phyloP scores from a whole-genome alignment of 1,140 invertebrate genomes.

The Tyrophagus putrescentiae region DNA sequence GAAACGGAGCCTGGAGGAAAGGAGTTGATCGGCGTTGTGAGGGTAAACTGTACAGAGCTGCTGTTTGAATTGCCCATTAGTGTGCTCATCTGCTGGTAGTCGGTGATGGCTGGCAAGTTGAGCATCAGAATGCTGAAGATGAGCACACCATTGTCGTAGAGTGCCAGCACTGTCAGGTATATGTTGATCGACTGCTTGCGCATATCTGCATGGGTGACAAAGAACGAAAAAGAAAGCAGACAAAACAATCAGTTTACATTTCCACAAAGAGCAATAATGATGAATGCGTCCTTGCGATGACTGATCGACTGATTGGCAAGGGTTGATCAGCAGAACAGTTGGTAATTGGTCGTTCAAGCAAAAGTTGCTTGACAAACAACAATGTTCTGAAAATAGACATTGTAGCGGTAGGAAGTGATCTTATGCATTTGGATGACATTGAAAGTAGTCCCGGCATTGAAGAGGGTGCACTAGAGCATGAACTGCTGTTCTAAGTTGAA shows the following conservation, averaged over 20 bases:
- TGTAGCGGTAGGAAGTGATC: too few relatives aligned
- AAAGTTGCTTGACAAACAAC: too few relatives aligned
- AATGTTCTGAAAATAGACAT: too few relatives aligned
- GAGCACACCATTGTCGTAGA: slow-evolving; percentile 24
- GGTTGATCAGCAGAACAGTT: too few relatives aligned
- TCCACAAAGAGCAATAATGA: neutral
- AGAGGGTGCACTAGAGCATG: too few relatives aligned
- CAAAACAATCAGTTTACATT: neutral
- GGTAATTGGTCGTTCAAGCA: too few relatives aligned
- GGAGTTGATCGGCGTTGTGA: too few relatives aligned
- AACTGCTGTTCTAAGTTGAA: too few relatives aligned
- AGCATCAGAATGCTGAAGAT: slow-evolving; percentile 21
- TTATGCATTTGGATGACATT: too few relatives aligned
- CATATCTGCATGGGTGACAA: slow-evolving; percentile 18
- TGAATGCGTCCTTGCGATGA: too few relatives aligned
- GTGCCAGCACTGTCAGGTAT: slow-evolving; percentile 21
- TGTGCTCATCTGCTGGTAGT: slow-evolving; percentile 1
- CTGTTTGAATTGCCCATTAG: neutral
- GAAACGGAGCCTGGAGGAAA: neutral
- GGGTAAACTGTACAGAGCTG: neutral
- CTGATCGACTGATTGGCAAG: too few relatives aligned
- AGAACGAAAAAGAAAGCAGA: neutral
- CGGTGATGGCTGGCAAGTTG: neutral
- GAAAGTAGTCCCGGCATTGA: too few relatives aligned
- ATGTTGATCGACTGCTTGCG: slow-evolving; percentile 23